phyloP scores from a whole-genome alignment of 1,140 invertebrate species.

The Microplitis mediator region DNA sequence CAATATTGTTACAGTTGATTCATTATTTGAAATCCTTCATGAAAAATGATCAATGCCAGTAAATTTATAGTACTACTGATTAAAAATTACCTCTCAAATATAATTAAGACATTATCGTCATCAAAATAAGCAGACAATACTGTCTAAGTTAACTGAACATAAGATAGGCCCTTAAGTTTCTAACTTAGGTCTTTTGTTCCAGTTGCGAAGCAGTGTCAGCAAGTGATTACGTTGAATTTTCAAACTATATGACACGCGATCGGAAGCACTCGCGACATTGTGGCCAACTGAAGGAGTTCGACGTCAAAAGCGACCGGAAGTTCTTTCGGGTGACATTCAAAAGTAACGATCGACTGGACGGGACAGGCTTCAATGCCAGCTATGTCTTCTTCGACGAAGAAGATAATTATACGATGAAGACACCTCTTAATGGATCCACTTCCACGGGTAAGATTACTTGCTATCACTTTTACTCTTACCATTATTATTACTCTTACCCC shows the following conservation, averaged over 20 bases:
- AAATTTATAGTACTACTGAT: too few species aligned
- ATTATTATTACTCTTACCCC: not conserved
- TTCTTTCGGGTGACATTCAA: slow-evolving; percentile 95
- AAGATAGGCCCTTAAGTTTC: not conserved
- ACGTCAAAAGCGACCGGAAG: slow-evolving; percentile 84
- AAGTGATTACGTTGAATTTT: slow-evolving; percentile 94
- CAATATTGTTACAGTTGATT: too few species aligned
- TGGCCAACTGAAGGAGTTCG: slow-evolving; percentile 79
- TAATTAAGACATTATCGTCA: too few species aligned
- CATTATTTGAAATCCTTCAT: too few species aligned
- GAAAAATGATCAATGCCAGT: too few species aligned
- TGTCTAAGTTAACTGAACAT: too few species aligned
- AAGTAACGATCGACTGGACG: slow-evolving; percentile 91
- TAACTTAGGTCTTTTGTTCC: slow-evolving; percentile 34
- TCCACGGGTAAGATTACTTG: slow-evolving; percentile 25
- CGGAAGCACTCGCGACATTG: slow-evolving; percentile 86
- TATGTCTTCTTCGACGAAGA: slow-evolving; percentile 76
- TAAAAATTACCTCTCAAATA: too few species aligned
- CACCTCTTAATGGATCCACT: slow-evolving; percentile 45
- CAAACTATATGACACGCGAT: slow-evolving; percentile 87
- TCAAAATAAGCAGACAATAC: too few species aligned
- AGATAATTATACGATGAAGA: slow-evolving; percentile 57
- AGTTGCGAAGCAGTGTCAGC: slow-evolving; percentile 86
- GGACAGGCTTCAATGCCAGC: slow-evolving; percentile 89
- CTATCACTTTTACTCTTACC: not conserved